Evolutionary conservation across 2,797 vertebrate genomes (phyloP).

Genomic region (Delichon dasypus): DNA sequence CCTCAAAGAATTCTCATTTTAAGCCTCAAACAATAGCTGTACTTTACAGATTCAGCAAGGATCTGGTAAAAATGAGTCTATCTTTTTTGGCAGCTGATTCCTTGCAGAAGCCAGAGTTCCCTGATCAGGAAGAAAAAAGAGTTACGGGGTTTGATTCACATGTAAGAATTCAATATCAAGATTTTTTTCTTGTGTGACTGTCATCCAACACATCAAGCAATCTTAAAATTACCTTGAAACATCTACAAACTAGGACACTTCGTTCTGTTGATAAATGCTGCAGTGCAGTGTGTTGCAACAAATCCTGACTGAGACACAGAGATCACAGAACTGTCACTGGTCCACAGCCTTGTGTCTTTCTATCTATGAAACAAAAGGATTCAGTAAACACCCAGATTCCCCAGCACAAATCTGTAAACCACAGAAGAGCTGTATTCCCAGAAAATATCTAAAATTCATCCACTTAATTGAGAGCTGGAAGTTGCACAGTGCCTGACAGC

Average conservation of each 20-base stretch:
- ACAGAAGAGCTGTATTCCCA: not conserved
- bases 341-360: not conserved
- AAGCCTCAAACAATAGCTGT: not conserved
- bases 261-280: not conserved
- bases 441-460: not conserved
- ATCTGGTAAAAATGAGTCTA: not conserved
- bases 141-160: not conserved
- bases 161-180: not conserved
- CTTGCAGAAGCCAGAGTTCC: not conserved
- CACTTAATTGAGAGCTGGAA: not conserved
- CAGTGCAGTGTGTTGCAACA: not conserved
- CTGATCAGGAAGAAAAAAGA: not conserved
- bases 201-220: not conserved
- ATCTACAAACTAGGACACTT: not conserved
- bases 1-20: not conserved
- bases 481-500: accelerated
- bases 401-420: not conserved
- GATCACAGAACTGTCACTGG: not conserved
- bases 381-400: not conserved
- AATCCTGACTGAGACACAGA: not conserved
- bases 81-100: not conserved
- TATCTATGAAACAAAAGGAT: not conserved
- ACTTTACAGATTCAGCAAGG: not conserved
- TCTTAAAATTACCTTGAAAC: not conserved
- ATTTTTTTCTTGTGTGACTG: not conserved